Evolutionary conservation across 1,140 invertebrate genomes (phyloP), one percentile per base, ranked within the genome.

Genomic region (Sarcophaga peregrina): DNA sequence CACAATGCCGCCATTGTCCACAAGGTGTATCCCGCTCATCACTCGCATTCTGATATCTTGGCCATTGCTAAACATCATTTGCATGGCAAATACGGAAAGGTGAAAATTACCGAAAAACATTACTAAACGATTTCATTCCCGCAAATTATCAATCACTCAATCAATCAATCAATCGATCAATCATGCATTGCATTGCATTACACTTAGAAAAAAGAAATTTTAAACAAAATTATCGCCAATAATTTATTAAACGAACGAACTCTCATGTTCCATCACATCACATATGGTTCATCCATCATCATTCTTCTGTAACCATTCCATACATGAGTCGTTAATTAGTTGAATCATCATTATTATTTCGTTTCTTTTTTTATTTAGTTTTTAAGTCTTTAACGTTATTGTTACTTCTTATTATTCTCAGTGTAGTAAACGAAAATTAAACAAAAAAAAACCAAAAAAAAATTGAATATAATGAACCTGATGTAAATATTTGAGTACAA

Each of bases 51-150:
- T 47, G 87, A 88, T 83, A 81, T 89, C 13, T 73, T 89, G 84
- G 84, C 88, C 84, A 87, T 89, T 82, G 88, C 88, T 84, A 89
- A 89, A 45, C 88, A 89, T 78, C 85, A 88, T 52, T 83, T 89
- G 76, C 88, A 89, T 45, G 88, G 87, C 52, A 89, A 89, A 82
- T 89, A 86, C 45, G 88, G 88, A 83, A 89, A 89, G 82, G 87
- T 89, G 62, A 85, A 85, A 83, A 88, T 89, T 81, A 89, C 87
- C 45, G 88, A 89, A 85, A 89, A 87, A 17, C 88, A 88, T 86
- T 89, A 89, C 82, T 89, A 83, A 87, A 84, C 85, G 85, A 87
- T 88, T 87, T 86, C 87, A 85, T 81, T n/a, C 75, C 82, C 82
- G 20, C 47, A 78, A 52, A 48, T 37, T 20, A 1, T n/a, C n/a